Evolutionary conservation across 2,888 invertebrate genomes (phyloP).

Genomic region (Heliconius charithonia): DNA sequence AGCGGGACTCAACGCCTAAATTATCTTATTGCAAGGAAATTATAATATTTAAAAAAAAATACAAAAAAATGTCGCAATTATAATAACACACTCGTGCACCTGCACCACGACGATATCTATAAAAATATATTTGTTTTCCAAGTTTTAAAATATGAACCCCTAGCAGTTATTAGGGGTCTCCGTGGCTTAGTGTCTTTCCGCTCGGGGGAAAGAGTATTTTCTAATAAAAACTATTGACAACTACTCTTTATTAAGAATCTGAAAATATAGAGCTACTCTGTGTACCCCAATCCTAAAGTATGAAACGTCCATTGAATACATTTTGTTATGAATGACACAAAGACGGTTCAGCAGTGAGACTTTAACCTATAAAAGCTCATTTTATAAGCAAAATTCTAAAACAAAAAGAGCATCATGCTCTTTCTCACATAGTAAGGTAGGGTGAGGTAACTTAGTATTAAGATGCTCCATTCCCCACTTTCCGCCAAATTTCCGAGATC

Average conservation of each 20-base stretch:
- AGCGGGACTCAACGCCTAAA: not conserved
- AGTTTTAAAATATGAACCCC: not conserved
- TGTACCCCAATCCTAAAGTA: not conserved
- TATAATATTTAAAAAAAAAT: no score
- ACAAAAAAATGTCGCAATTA: no score
- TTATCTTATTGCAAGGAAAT: not conserved
- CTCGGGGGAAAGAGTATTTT: no score
- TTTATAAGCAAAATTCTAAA: not conserved
- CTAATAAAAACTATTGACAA: no score
- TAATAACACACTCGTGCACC: no score
- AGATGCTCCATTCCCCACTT: no score
- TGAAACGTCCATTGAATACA: slow-evolving; percentile 28
- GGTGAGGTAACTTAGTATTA: no score
- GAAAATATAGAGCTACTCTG: not conserved
- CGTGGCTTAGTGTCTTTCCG: no score
- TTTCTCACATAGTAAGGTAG: not conserved
- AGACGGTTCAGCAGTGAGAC: not conserved
- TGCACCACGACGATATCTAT: no score
- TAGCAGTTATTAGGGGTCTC: not conserved
- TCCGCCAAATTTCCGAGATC: no score
- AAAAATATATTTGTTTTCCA: no score
- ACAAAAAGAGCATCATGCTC: not conserved
- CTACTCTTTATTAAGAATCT: not conserved
- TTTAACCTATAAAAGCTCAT: not conserved
- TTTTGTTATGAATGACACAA: slow-evolving; percentile 35